Evolutionary conservation across 2,888 invertebrate species (phyloP), one percentile per base, ranked within the genome.

Genomic region (Acronicta alni): DNA sequence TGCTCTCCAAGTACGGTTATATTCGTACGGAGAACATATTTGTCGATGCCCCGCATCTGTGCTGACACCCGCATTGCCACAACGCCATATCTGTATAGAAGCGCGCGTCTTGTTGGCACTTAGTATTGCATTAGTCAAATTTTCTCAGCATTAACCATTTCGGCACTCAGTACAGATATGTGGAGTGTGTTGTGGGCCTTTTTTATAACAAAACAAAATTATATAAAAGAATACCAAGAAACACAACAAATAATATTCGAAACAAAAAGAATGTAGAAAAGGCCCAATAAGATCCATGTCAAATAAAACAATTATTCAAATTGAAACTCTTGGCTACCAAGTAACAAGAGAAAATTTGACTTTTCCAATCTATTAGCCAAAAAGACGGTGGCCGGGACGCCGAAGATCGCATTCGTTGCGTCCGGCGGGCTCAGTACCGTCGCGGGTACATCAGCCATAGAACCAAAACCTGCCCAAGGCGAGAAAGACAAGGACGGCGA

Each of bases 381-480:
- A 89, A 90, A 88, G 88, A 89, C 90, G 81, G 89, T 93, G 78
- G 93, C 88, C 74, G 96, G 96, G 57, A 95, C 97, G 72, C 96
- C 97, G 59, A 97, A 97, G 94, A 97, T 98, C 75, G 97, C 97
- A 81, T 98, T 98, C 95, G 97, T 98, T 83, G 97, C 96, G 82
- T 96, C 96, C 80, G 96, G 96, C 71, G 96, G 96, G 76, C 94
- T 97, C 80, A 96, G 96, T 77, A 96, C 96, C n/a, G 95, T 95
- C 53, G 90, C 79, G 72, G 79, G 79, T 63, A 69, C 79, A 39
- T 35, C 75, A 7, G 57, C 64, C 68, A 63, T 71, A 54, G 68
- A 67, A 83, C 72, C 56, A 56, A 64, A 42, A 69, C 72, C 84
- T 55, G 57, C 70, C 61, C 61, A 61, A 81, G 77, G 73, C 18